A percentile compares a stretch with the other conserved stretches of the same genome.
These are phyloP conservation scores for Lichenostomus cassidix DNA, from an alignment of 2,113 vertebrate genomes.

Conservation along the genomic window DNA sequence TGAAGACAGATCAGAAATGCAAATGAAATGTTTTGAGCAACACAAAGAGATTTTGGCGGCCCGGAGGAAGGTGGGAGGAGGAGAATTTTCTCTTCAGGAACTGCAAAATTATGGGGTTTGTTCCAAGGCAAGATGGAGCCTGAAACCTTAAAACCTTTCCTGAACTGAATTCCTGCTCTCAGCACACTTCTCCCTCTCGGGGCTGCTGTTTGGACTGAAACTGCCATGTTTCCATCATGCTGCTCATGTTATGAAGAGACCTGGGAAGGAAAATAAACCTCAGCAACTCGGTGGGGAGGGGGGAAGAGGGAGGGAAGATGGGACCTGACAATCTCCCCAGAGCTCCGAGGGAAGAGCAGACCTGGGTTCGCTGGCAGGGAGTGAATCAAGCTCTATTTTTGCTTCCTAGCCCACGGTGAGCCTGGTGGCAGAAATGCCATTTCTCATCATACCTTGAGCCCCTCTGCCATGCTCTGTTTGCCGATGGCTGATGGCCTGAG, in stretches of 20 bases:
- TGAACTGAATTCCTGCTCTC: constrained; percentile 12
- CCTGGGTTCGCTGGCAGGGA: constrained; percentile 15
- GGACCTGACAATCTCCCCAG: constrained; percentile 55
- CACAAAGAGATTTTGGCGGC: constrained; percentile 11
- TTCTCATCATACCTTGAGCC: constrained; percentile 40
- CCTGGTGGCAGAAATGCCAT: constrained; percentile 43
- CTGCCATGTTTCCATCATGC: constrained; percentile 33
- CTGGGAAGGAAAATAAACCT: constrained; percentile 23
- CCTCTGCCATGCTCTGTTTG: not conserved
- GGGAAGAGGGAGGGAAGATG: constrained; percentile 12
- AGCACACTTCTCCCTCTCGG: not conserved
- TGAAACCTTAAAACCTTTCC: constrained; percentile 42
- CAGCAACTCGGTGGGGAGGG: not conserved
- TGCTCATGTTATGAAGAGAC: constrained; percentile 4
- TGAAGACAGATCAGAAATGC: constrained; percentile 33
- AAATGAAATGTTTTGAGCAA: constrained; percentile 25
- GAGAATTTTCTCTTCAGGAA: not conserved
- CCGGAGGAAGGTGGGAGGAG: constrained; percentile 14
- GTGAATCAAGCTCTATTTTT: constrained; percentile 61
- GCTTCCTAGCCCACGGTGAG: constrained; percentile 41
- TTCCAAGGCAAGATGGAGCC: constrained; percentile 25
- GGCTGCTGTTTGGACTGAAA: not conserved
- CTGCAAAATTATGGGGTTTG: not conserved
- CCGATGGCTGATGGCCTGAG: not conserved
- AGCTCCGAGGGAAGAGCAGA: constrained; percentile 56